Base-by-base conservation (phyloP, 1,140 invertebrate species). In the Zaprionus africanus region DNA sequence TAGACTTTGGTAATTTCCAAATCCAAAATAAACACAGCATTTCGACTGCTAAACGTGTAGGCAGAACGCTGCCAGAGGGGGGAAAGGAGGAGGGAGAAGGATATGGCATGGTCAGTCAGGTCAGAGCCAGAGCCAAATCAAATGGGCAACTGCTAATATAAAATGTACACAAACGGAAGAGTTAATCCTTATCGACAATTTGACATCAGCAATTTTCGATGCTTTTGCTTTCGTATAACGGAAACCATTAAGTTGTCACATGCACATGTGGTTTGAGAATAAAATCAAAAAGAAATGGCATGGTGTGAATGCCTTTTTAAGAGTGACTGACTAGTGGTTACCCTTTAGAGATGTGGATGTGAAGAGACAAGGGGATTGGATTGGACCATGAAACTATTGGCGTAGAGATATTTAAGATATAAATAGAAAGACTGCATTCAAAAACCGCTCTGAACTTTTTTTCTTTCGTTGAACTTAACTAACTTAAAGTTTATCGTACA, bases 161-260 rank as follows among this genome's bases (percentile, higher is more conserved):
- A 84, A 81, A 84, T 81, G 84, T 81, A 88, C 84, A 87, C 84
- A 88, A 81, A 88, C 78, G 81, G 81, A 88, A 75, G 81, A 87
- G 81, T 87, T 87, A 87, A 87, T 87, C 81, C 84, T 88, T 88
- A 87, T 87, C 84, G 84, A 87, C 84, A 87, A 84, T 87, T 87
- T 88, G 84, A 84, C 84, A 87, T 87, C 75, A 84, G 84, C 84
- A 88, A 87, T 87, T 84, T 87, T 88, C 82, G 82, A 80, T 84
- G 84, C 81, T 87, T 79, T 87, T 87, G 84, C 84, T 87, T 87
- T 88, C 84, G 69, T 74, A 88, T 81, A 88, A 78, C 81, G 85
- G 81, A 87, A 87, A 83, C 84, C 84, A 87, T 87, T 87, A 87
- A 87, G 84, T 87, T 87, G 84, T 87, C 84, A 87, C 84, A 88